These are phyloP conservation scores for Zapus hudsonius DNA, from an alignment of 2,113 vertebrate genomes.

Conservation along the genomic window DNA sequence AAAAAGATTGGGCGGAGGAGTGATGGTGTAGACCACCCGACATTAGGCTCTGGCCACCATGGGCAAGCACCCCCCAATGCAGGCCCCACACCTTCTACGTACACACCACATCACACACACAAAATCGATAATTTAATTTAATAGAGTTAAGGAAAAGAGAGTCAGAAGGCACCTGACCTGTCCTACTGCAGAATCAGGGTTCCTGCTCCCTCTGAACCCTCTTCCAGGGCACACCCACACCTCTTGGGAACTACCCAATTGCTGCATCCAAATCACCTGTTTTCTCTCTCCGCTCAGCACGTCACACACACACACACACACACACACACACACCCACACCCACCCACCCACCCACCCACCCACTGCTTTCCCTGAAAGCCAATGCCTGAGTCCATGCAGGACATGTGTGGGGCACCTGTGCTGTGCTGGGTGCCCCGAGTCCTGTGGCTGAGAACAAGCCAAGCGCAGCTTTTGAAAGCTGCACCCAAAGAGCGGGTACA, in stretches of 20 bases:
- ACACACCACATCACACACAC: no score
- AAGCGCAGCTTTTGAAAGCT: neutral
- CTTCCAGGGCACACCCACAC: neutral
- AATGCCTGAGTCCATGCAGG: neutral
- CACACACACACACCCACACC: no score
- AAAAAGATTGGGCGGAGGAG: no score
- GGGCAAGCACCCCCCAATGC: no score
- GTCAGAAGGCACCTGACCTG: neutral
- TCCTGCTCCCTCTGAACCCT: neutral
- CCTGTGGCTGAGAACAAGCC: neutral
- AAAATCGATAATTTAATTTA: neutral
- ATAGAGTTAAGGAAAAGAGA: neutral
- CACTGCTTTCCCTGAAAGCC: neutral
- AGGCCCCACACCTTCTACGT: no score
- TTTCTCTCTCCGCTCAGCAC: neutral
- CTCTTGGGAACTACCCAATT: neutral
- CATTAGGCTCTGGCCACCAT: no score
- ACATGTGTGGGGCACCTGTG: neutral
- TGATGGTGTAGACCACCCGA: no score
- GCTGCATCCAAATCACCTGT: rapidly evolving
- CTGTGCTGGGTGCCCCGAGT: neutral
- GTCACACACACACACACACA: no score
- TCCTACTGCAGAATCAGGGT: neutral
- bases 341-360: no score
- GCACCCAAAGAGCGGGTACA: neutral